Evolutionary conservation across 2,113 vertebrate genomes (phyloP).

Genomic region (Notothenia rossii): DNA sequence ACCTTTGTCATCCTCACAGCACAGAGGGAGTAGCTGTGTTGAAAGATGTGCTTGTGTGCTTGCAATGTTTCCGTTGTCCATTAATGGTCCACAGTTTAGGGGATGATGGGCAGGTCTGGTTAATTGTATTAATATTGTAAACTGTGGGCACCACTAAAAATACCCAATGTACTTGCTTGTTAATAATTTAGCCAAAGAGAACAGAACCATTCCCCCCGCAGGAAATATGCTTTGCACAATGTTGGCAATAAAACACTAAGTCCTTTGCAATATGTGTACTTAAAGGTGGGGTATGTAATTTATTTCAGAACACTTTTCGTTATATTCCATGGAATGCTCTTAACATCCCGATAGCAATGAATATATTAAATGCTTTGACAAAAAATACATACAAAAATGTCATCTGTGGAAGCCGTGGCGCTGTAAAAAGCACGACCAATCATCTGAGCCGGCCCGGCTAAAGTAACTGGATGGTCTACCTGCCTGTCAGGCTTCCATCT

Average conservation of each 20-base stretch:
- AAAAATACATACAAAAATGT: too few relatives aligned
- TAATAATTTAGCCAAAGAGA: constrained; percentile 60
- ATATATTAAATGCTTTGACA: too few relatives aligned
- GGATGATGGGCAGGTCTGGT: constrained; percentile 59
- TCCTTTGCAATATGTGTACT: background rate
- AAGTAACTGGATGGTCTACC: too few relatives aligned
- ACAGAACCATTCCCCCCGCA: constrained; percentile 4
- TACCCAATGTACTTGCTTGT: constrained; percentile 46
- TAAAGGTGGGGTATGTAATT: too few relatives aligned
- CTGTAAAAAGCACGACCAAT: too few relatives aligned
- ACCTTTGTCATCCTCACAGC: constrained; percentile 20
- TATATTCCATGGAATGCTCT: too few relatives aligned
- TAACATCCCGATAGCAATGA: too few relatives aligned
- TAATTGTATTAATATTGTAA: constrained; percentile 67
- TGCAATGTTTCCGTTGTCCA: constrained; percentile 3
- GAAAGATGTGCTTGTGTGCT: constrained; percentile 32
- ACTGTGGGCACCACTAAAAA: constrained; percentile 35
- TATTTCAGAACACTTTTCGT: too few relatives aligned
- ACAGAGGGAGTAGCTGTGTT: background rate
- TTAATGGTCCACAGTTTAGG: constrained; percentile 28
- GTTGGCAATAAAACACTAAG: background rate
- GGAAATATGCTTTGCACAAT: constrained; percentile 23
- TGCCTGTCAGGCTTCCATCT: too few relatives aligned
- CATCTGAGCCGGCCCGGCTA: too few relatives aligned
- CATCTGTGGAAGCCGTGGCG: too few relatives aligned